Conservation (phyloP, 2,113 vertebrate genomes). For the Paraplagusia blochii region DNA sequence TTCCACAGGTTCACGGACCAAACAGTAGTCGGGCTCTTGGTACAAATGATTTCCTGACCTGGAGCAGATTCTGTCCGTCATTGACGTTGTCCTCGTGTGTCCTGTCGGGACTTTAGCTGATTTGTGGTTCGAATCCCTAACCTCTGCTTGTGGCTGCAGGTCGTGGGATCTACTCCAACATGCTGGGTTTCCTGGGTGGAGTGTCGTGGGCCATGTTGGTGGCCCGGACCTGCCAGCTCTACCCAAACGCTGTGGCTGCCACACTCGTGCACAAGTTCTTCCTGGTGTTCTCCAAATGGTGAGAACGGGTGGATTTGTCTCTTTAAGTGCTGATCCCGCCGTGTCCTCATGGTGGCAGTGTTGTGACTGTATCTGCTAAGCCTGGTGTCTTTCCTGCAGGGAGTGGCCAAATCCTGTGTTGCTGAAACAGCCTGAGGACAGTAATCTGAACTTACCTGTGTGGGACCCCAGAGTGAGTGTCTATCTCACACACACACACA, state of each 20-base stretch:
- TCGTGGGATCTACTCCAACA: slow-evolving; percentile 96
- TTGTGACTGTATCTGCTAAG: background rate
- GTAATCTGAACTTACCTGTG: slow-evolving; percentile 92
- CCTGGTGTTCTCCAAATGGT: slow-evolving; percentile 96
- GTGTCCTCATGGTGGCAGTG: slow-evolving; percentile 2
- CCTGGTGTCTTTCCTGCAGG: slow-evolving; percentile 64
- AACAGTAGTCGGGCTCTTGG: too few species aligned
- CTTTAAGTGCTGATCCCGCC: background rate
- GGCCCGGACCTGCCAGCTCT: slow-evolving; percentile 93
- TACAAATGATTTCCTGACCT: too few species aligned
- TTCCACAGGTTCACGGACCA: too few species aligned
- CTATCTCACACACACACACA: too few species aligned
- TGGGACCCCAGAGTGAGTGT: slow-evolving; percentile 93
- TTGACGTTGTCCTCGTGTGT: too few species aligned
- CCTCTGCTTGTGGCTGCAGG: slow-evolving; percentile 65
- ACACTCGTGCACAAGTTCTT: slow-evolving; percentile 97
- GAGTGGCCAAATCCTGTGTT: slow-evolving; percentile 97
- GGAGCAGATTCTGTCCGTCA: too few species aligned
- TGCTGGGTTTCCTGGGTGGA: slow-evolving; percentile 95
- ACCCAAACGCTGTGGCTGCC: slow-evolving; percentile 92
- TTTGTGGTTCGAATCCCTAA: too few species aligned
- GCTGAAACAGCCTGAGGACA: slow-evolving; percentile 93
- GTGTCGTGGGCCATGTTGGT: slow-evolving; percentile 99
- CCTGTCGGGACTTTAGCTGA: too few species aligned
- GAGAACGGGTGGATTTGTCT: slow-evolving; percentile 44